Base-by-base conservation (phyloP, 2,888 invertebrate genomes). In the Rhimphoctona megacephalus region DNA sequence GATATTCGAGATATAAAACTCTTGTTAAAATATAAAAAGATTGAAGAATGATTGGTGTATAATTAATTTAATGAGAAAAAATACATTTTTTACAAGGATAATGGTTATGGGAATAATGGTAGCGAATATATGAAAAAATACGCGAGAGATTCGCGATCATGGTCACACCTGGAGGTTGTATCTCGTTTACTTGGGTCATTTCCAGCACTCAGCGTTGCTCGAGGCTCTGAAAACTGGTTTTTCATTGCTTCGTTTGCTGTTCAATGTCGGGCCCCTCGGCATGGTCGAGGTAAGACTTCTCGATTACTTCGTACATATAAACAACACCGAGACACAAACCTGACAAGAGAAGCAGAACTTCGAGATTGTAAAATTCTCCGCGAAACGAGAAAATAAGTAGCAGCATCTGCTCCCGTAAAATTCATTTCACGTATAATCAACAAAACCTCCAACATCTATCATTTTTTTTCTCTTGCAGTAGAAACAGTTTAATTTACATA, bases 161-260 rank as follows among this genome's bases (percentile, higher is more conserved):
- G 86, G 83, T 83, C 86, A 72, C 64, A 81, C 57, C 70, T 83
- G 76, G 80, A 49, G 70, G 74, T 85, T 70, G 85, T 52, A 61
- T 83, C 70, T 66, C 77, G 49, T 52, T 66, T 76, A 64, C 82
- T 80, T 73, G 67, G 80, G 80, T 83, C 83, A 80, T 86, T 83
- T 69, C 43, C 39, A 64, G 69, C 52, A 46, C 61, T 61, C 66
- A 66, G 49, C 39, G 57, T 36, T 61, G 81, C 79, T 70, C 57
- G 70, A 54, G 61, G 77, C 49, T 70, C 73, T 72, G 69, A 85
- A 87, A 87, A 87, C 85, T 87, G 81, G 84, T 85, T 87, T 85
- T 86, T 81, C 76, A 67, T 80, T 25, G 73, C 74, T 66, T 46
- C 86, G 79, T 81, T 77, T 69, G 72, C 39, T 33, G 17, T 64